Percentiles rank a stretch among this genome's conserved stretches.
Conservation (phyloP, 2,113 vertebrate genomes). For the Sorex fumeus region DNA sequence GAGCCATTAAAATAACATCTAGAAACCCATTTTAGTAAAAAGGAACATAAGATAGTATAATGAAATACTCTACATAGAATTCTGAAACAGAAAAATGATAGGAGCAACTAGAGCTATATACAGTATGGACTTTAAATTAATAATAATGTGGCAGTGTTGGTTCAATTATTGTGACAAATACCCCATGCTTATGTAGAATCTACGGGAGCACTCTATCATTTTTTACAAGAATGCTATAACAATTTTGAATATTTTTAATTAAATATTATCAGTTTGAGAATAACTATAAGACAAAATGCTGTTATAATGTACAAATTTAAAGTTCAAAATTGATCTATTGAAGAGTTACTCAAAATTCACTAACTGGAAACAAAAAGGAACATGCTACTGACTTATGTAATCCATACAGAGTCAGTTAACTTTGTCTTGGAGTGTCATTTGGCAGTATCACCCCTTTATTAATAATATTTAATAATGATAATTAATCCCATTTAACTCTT, state of each 20-base stretch:
- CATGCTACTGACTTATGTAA: background rate
- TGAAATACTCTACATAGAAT: background rate
- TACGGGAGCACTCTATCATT: too few relatives aligned
- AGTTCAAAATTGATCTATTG: conserved; percentile 4
- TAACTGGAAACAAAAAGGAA: background rate
- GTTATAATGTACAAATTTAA: background rate
- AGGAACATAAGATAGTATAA: background rate
- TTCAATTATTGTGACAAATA: background rate
- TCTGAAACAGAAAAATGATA: background rate
- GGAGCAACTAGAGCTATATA: background rate
- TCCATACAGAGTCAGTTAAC: background rate
- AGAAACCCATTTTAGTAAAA: background rate
- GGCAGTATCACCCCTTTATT: background rate
- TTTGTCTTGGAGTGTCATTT: background rate
- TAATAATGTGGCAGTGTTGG: background rate
- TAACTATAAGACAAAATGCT: conserved; percentile 14
- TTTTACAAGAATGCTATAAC: background rate
- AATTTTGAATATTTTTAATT: background rate
- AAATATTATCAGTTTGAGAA: background rate
- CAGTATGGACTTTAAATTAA: background rate
- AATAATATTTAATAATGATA: background rate
- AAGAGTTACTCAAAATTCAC: background rate
- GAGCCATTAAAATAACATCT: conserved; percentile 3
- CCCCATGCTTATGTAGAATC: background rate
- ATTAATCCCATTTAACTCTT: background rate